Evolutionary conservation across 23 tunicate genomes (phyloP).

Genomic region (Clavelina lepadiformis): DNA sequence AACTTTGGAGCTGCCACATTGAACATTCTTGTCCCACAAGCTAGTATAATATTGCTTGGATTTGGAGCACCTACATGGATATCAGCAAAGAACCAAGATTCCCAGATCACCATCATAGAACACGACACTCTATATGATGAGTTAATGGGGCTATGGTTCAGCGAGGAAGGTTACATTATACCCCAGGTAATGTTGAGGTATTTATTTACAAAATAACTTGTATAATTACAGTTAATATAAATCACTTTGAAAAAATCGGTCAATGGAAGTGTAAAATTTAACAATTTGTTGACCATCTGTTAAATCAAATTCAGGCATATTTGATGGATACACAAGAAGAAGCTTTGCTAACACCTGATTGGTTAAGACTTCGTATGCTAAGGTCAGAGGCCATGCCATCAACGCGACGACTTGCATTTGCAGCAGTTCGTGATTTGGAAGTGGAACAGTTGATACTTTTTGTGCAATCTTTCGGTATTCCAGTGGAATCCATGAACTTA

Average conservation of each 20-base stretch:
- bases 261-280: too few species aligned
- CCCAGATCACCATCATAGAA: background rate
- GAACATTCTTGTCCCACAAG: conserved; percentile 56
- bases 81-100: background rate
- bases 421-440: conserved; percentile 60
- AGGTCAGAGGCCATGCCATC: conserved; percentile 50
- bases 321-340: conserved; percentile 85
- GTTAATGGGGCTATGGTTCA: conserved; percentile 64
- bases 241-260: too few species aligned
- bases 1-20: conserved; percentile 45
- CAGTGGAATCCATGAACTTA: conserved; percentile 59
- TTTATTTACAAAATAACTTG: too few species aligned
- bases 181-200: conserved; percentile 78
- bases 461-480: conserved; percentile 87
- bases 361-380: conserved; percentile 54
- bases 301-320: conserved; percentile 43
- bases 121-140: conserved; percentile 35
- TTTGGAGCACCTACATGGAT: conserved; percentile 42
- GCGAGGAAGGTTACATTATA: conserved; percentile 55
- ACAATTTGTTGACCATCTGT: background rate
- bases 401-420: conserved; percentile 47
- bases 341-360: conserved; percentile 71
- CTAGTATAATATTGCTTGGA: conserved; percentile 62
- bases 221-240: too few species aligned
- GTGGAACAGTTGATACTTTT: conserved; percentile 56